Percentiles rank a stretch among this genome's conserved stretches.
These are phyloP conservation scores for Crenuchus spilurus DNA, from an alignment of 2,797 vertebrate species.

Conservation along the genomic window DNA sequence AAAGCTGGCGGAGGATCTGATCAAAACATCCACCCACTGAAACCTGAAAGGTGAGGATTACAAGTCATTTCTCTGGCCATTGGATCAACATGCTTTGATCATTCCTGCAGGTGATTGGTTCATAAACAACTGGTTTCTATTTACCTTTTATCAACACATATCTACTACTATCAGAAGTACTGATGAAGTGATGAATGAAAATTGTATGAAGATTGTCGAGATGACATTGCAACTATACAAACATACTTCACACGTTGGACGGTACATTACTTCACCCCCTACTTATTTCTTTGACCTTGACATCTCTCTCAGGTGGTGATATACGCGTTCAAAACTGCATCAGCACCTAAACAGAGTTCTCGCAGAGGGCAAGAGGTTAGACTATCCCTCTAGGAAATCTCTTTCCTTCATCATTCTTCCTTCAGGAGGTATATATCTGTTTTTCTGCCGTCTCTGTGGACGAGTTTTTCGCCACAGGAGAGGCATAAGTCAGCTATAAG, in stretches of 20 bases:
- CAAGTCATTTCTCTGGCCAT: background rate
- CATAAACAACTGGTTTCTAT: background rate
- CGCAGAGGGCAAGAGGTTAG: constrained; percentile 37
- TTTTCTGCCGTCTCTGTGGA: constrained; percentile 10
- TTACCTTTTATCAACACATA: background rate
- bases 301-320: background rate
- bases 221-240: too few relatives aligned
- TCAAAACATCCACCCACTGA: constrained; percentile 9
- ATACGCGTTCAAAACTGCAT: background rate
- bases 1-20: background rate
- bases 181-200: background rate
- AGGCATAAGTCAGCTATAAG: constrained; percentile 46
- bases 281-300: background rate
- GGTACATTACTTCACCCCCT: background rate
- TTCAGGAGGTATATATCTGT: constrained; percentile 28
- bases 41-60: background rate
- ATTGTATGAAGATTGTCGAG: too few relatives aligned
- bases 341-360: constrained; percentile 13
- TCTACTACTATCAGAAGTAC: background rate
- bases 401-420: constrained; percentile 30
- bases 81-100: constrained; percentile 20
- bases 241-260: background rate
- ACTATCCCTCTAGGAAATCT: constrained; percentile 15
- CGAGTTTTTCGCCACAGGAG: constrained; percentile 17
- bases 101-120: background rate